Evolutionary conservation across 2,113 vertebrate species (phyloP).

Genomic region (Brachypodius melanocephalos): DNA sequence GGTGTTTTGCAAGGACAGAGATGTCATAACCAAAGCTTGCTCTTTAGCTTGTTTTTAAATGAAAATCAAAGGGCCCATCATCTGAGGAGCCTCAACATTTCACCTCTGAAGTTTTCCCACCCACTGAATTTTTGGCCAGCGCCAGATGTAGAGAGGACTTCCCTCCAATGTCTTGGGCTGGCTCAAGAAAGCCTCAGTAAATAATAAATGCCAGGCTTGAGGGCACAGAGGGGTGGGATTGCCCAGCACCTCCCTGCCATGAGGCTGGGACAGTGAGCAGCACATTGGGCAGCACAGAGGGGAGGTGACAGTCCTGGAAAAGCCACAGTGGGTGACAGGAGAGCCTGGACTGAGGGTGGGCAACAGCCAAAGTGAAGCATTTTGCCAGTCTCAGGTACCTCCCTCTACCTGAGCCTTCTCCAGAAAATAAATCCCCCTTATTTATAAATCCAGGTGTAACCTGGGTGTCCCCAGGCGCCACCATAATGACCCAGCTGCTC

Average conservation of each 20-base stretch:
- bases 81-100: neutral
- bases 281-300: neutral
- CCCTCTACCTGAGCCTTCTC: neutral
- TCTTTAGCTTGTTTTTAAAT: neutral
- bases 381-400: neutral
- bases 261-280: neutral
- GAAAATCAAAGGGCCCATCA: neutral
- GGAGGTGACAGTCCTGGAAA: neutral
- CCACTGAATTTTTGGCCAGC: neutral
- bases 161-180: neutral
- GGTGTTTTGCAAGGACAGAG: constrained; percentile 18
- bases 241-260: neutral
- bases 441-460: neutral
- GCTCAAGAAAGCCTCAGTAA: neutral
- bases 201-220: neutral
- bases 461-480: rapidly evolving
- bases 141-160: neutral
- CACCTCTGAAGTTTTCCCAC: neutral
- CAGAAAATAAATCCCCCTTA: neutral
- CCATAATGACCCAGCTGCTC: neutral
- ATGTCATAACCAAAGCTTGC: neutral
- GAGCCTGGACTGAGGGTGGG: rapidly evolving
- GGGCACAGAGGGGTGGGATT: neutral
- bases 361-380: neutral
- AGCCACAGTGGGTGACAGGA: neutral